Conservation (phyloP, 2,113 vertebrate species). For the Hystrix cristata region DNA sequence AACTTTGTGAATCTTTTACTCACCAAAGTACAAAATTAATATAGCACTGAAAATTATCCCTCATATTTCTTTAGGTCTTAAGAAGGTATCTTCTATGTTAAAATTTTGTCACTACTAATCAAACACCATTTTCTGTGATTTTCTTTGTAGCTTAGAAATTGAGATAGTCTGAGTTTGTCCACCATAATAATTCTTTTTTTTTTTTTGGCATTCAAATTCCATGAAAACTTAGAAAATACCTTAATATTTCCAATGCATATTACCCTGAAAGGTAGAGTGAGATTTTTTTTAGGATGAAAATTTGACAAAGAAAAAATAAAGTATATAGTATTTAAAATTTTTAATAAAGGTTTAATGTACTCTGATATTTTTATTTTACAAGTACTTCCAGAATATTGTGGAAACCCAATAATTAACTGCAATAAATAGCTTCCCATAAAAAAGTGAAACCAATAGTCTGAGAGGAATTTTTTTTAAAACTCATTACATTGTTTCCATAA, state of each 20-base stretch:
- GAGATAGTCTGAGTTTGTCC: not conserved
- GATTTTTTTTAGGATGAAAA: not conserved
- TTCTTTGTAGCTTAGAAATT: not conserved
- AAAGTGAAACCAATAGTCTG: not conserved
- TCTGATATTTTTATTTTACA: conserved; percentile 31
- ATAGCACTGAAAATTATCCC: not conserved
- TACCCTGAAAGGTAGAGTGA: not conserved
- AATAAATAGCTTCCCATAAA: conserved; percentile 59
- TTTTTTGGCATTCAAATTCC: conserved; percentile 29
- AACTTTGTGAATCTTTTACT: not conserved
- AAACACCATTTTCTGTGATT: not conserved
- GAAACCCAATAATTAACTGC: not conserved
- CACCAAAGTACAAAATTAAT: not conserved
- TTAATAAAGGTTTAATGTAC: not conserved
- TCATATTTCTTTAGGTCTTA: not conserved
- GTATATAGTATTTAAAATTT: not conserved
- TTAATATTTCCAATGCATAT: not conserved
- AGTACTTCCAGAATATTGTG: not conserved
- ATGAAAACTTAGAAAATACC: conserved; percentile 16
- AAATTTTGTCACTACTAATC: not conserved
- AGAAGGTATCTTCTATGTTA: not conserved
- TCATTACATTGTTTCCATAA: not conserved
- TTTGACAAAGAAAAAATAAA: conserved; percentile 1
- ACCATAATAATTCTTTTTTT: not conserved
- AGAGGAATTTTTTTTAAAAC: not conserved